Evolutionary conservation across 2,113 vertebrate genomes (phyloP).

Genomic region (Corynorhinus townsendii): DNA sequence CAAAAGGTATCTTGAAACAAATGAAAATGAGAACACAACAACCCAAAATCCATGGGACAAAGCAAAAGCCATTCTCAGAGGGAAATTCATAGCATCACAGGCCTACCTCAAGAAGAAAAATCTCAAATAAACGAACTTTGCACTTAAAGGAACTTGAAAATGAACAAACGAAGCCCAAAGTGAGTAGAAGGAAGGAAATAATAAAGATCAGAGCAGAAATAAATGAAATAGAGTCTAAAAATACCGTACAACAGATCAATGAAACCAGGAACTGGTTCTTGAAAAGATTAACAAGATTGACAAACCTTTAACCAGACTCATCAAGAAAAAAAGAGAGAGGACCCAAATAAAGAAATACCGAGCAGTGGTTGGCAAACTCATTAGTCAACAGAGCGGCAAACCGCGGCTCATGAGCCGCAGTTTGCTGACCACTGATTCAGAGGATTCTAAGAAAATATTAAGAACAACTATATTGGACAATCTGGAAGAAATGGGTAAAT

Average conservation of each 20-base stretch:
- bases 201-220: background rate
- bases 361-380: too few relatives aligned
- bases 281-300: background rate
- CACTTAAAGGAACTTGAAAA: background rate
- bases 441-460: background rate
- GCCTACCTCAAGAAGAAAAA: background rate
- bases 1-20: background rate
- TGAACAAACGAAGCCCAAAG: background rate
- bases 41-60: background rate
- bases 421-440: background rate
- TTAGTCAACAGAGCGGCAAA: too few relatives aligned
- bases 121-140: background rate
- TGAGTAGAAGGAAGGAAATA: background rate
- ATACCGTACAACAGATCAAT: background rate
- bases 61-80: background rate
- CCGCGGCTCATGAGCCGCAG: too few relatives aligned
- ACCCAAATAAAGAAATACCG: background rate
- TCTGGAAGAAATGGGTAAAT: background rate
- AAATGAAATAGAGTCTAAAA: background rate
- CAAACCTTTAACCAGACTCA: background rate
- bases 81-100: background rate
- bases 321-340: background rate
- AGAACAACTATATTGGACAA: background rate
- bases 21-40: background rate
- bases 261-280: background rate